phyloP scores from a whole-genome alignment of 2,113 vertebrate genomes.

The Pseudolaguvia tuberculata region DNA sequence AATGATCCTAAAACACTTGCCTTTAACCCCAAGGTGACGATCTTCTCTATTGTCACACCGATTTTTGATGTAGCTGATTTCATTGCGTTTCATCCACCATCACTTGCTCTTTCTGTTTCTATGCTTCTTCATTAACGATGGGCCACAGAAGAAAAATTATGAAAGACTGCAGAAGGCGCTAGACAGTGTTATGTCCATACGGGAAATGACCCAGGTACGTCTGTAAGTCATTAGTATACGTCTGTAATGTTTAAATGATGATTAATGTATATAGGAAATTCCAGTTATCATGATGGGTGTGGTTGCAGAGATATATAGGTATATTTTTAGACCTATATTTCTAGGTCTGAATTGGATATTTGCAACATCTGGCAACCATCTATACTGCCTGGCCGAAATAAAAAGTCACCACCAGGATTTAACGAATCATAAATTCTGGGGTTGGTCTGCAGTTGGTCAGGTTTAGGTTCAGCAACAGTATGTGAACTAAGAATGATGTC shows the following conservation, averaged over 20 bases:
- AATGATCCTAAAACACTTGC: slow-evolving; percentile 97
- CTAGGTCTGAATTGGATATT: not conserved
- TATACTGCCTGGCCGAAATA: too few species aligned
- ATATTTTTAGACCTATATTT: too few species aligned
- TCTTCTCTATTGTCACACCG: not conserved
- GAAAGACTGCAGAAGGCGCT: slow-evolving; percentile 96
- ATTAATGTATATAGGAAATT: too few species aligned
- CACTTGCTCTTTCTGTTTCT: slow-evolving; percentile 8
- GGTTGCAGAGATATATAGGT: too few species aligned
- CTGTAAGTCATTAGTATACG: not conserved
- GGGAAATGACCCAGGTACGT: slow-evolving; percentile 98
- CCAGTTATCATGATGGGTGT: too few species aligned
- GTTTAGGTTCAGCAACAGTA: too few species aligned
- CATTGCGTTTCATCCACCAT: not conserved
- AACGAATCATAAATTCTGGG: too few species aligned
- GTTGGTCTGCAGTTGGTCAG: too few species aligned
- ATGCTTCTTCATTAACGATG: slow-evolving; percentile 45
- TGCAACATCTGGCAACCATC: not conserved
- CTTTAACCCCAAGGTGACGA: slow-evolving; percentile 94
- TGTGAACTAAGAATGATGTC: too few species aligned
- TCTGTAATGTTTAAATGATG: not conserved
- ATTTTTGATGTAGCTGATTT: too few species aligned
- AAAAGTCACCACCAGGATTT: too few species aligned
- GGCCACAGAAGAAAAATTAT: slow-evolving; percentile 95
- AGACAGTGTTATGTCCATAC: slow-evolving; percentile 98